Percentiles rank a stretch among this genome's conserved stretches.
Conservation (phyloP, 2,888 invertebrate species). For the Leptinotarsa peninsularis region DNA sequence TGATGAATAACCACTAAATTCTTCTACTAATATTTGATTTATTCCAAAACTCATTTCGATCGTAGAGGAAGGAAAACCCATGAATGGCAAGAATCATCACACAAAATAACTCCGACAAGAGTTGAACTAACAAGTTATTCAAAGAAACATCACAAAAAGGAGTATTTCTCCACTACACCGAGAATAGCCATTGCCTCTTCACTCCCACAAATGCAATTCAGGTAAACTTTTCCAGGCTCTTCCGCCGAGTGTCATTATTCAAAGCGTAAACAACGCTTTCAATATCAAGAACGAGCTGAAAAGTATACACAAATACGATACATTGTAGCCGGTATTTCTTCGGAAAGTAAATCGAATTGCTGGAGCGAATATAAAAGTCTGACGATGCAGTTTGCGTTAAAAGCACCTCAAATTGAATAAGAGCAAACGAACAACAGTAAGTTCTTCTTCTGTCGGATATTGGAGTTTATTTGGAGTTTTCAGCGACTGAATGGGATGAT, state of each 20-base stretch:
- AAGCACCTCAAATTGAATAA: slow-evolving; percentile 32
- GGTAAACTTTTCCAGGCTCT: not conserved
- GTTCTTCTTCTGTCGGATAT: slow-evolving; percentile 29
- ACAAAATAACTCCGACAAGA: too few species aligned
- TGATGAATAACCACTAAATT: too few species aligned
- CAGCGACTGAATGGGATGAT: not conserved
- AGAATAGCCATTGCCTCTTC: not conserved
- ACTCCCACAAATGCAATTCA: not conserved
- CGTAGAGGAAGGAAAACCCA: too few species aligned
- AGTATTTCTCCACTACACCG: not conserved
- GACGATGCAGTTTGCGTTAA: slow-evolving; percentile 29
- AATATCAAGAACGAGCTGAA: slow-evolving; percentile 6
- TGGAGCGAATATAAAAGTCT: slow-evolving; percentile 25
- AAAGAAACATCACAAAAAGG: too few species aligned
- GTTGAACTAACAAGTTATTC: too few species aligned
- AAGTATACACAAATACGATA: slow-evolving; percentile 15
- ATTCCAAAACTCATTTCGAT: too few species aligned
- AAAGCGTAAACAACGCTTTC: slow-evolving; percentile 5
- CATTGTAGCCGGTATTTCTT: slow-evolving; percentile 6
- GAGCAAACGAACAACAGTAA: slow-evolving; percentile 32
- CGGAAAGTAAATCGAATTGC: slow-evolving; percentile 17
- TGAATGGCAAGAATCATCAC: too few species aligned
- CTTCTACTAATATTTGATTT: too few species aligned
- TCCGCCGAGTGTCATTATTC: not conserved
- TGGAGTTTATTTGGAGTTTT: slow-evolving; percentile 34